These are phyloP conservation scores for Xenopus tropicalis DNA, from an alignment of 2,113 vertebrate genomes.

Conservation along the genomic window UCB_Xtro_10.0 CM004448.2:36639001-36639500, in stretches of 20 bases:
- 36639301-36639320: neutral
- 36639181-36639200: neutral
- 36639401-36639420: neutral
- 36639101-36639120: too few relatives aligned
- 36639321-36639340: neutral
- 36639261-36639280: slow-evolving; percentile 2
- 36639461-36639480: neutral
- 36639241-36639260: slow-evolving; percentile 20
- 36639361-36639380: neutral
- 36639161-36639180: too few relatives aligned
- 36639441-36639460: neutral
- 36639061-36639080: too few relatives aligned
- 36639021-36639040: too few relatives aligned
- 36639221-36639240: neutral
- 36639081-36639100: too few relatives aligned
- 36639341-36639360: neutral
- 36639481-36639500: neutral
- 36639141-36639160: too few relatives aligned
- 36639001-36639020: too few relatives aligned
- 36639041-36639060: too few relatives aligned
- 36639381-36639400: neutral
- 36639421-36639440: too few relatives aligned
- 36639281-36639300: neutral
- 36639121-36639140: too few relatives aligned
- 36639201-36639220: neutral